phyloP scores from a whole-genome alignment of 2,888 invertebrate genomes.

The Lycia hirtaria region DNA sequence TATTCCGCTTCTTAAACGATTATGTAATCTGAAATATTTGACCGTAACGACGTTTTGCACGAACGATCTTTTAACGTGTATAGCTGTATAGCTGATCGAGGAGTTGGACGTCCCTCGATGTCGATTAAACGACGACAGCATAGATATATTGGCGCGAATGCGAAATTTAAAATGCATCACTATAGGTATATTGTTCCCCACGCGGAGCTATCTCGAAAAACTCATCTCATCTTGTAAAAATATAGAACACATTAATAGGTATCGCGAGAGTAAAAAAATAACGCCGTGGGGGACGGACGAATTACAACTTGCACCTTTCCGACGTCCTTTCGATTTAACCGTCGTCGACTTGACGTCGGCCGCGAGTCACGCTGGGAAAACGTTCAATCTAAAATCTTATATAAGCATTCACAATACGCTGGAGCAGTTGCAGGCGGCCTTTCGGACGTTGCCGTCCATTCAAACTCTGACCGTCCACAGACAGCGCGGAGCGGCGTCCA shows the following conservation, averaged over 20 bases:
- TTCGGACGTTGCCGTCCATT: neutral
- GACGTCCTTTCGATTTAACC: too few species aligned
- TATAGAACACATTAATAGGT: neutral
- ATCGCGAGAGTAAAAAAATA: neutral
- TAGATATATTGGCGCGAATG: neutral
- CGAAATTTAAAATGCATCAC: neutral
- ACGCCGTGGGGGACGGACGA: too few species aligned
- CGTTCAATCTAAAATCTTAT: neutral
- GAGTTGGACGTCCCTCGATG: neutral
- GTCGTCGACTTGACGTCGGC: too few species aligned
- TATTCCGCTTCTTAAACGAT: neutral
- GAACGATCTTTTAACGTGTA: neutral
- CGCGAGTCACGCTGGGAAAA: neutral
- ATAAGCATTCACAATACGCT: neutral
- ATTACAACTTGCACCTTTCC: too few species aligned
- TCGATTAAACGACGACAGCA: neutral
- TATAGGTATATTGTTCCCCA: neutral
- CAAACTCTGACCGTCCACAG: neutral
- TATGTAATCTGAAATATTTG: constrained; percentile 2
- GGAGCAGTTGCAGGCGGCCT: neutral
- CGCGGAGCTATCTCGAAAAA: neutral
- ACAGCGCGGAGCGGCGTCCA: too few species aligned
- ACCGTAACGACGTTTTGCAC: neutral
- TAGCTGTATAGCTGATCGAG: neutral
- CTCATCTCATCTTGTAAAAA: neutral